A percentile compares a stretch with the other conserved stretches of the same genome.
These are phyloP conservation scores for Hesperia comma DNA, from an alignment of 2,888 invertebrate species.

Conservation along the genomic window DNA sequence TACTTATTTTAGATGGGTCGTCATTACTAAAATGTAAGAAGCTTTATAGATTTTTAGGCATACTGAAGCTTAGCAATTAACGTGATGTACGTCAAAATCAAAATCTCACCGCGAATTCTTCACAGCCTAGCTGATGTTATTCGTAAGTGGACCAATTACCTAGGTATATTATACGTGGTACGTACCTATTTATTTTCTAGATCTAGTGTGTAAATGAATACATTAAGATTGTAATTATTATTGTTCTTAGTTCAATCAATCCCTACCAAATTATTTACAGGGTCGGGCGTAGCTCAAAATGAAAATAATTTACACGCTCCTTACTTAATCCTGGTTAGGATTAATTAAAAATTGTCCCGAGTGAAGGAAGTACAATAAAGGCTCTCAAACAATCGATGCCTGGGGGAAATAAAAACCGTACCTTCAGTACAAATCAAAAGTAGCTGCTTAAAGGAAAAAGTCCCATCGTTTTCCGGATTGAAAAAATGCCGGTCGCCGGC, in stretches of 20 bases:
- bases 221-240: too few relatives aligned
- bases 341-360: slow-evolving; percentile 36
- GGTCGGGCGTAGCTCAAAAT: background rate
- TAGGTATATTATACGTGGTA: too few relatives aligned
- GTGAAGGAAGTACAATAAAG: slow-evolving; percentile 39
- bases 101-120: too few relatives aligned
- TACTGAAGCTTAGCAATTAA: too few relatives aligned
- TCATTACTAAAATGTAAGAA: too few relatives aligned
- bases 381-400: slow-evolving; percentile 41
- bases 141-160: too few relatives aligned
- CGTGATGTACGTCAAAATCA: too few relatives aligned
- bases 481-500: slow-evolving; percentile 54
- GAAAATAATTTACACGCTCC: slow-evolving; percentile 18
- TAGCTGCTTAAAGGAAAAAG: slow-evolving; percentile 55
- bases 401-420: slow-evolving; percentile 49
- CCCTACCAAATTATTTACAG: slow-evolving; percentile 16
- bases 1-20: too few relatives aligned
- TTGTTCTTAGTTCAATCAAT: background rate
- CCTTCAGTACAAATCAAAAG: slow-evolving; percentile 63
- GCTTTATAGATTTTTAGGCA: too few relatives aligned
- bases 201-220: too few relatives aligned
- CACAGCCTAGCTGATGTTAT: too few relatives aligned
- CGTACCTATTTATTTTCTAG: too few relatives aligned
- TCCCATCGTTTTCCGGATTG: slow-evolving; percentile 50
- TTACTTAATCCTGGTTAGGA: slow-evolving; percentile 34